phyloP scores from a whole-genome alignment of 2,888 invertebrate species.

The Dryocosmus kuriphilus region DNA sequence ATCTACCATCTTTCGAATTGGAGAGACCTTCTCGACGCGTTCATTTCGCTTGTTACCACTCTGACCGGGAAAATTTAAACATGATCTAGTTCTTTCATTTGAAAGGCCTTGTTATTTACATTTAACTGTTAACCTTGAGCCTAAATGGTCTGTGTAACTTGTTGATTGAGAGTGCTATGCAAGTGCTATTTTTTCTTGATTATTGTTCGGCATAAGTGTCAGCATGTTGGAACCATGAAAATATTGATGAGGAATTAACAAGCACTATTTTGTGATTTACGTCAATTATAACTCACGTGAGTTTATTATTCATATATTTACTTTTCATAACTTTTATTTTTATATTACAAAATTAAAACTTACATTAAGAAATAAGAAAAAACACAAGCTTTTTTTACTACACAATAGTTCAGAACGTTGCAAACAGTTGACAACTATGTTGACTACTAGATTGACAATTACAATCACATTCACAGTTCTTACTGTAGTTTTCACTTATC shows the following conservation, averaged over 20 bases:
- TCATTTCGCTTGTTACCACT: not conserved
- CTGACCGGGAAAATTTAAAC: constrained; percentile 26
- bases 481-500: too few relatives aligned
- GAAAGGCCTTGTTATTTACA: not conserved
- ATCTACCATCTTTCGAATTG: constrained; percentile 13
- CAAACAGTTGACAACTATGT: too few relatives aligned
- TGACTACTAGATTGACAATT: too few relatives aligned
- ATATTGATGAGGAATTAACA: constrained; percentile 12
- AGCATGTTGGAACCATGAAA: constrained; percentile 5
- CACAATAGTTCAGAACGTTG: too few relatives aligned
- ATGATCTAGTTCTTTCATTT: not conserved
- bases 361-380: too few relatives aligned
- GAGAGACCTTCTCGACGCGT: constrained; percentile 13
- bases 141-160: constrained; percentile 10
- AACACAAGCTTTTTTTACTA: too few relatives aligned
- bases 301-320: too few relatives aligned
- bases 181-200: constrained; percentile 16
- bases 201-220: constrained; percentile 1
- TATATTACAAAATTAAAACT: not conserved
- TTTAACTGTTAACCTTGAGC: not conserved
- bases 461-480: too few relatives aligned
- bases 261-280: not conserved
- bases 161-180: not conserved
- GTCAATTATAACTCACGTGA: not conserved
- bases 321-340: too few relatives aligned